phyloP scores from a whole-genome alignment of 2,113 vertebrate species.

The Podarcis cretensis region DNA sequence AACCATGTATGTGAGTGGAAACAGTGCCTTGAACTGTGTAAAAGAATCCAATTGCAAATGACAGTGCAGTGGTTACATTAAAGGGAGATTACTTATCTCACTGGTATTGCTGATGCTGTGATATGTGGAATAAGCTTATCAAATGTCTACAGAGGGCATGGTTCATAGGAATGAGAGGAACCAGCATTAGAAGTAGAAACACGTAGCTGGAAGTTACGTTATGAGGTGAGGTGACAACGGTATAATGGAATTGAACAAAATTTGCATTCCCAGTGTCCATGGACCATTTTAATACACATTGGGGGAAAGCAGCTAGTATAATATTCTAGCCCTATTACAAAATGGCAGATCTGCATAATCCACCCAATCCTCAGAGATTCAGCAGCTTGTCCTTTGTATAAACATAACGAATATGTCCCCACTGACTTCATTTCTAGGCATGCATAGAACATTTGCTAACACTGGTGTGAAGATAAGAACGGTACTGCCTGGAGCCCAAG shows the following conservation, averaged over 20 bases:
- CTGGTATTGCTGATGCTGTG: conserved; percentile 10
- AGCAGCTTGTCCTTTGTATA: neutral
- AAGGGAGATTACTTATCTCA: neutral
- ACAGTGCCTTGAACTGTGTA: neutral
- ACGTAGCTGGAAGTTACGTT: neutral
- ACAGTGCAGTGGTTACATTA: neutral
- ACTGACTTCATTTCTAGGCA: neutral
- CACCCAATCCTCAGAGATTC: neutral
- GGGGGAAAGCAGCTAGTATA: neutral
- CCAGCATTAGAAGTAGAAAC: neutral
- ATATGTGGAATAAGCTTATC: neutral
- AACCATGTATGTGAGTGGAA: neutral
- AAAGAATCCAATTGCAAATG: conserved; percentile 4
- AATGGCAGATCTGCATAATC: neutral
- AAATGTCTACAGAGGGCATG: neutral
- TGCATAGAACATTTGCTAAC: neutral
- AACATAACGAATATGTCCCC: neutral
- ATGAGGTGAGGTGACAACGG: neutral
- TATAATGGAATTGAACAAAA: neutral
- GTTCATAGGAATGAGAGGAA: neutral
- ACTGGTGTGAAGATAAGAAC: neutral
- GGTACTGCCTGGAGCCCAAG: too few relatives aligned
- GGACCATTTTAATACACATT: neutral
- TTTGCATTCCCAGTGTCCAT: neutral
- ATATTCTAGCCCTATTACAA: neutral